Conservation (phyloP, 2,113 vertebrate species). For the Charadrius vociferus region DNA sequence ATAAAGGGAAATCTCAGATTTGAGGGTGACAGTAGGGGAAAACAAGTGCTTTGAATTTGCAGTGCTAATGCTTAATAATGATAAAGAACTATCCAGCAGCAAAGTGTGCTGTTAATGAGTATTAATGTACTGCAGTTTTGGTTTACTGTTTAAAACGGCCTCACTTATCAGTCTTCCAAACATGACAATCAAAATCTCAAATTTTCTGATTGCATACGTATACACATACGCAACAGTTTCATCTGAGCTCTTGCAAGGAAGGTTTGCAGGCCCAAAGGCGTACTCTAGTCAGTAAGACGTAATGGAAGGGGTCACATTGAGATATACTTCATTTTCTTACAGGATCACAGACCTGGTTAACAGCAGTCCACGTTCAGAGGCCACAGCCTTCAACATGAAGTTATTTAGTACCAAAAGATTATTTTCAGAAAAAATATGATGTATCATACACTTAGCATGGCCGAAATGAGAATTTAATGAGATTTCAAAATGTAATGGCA, state of each 20-base stretch:
- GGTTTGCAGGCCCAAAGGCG: background rate
- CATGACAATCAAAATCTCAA: background rate
- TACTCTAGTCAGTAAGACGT: background rate
- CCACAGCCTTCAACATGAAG: background rate
- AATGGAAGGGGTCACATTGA: background rate
- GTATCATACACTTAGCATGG: background rate
- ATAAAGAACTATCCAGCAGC: background rate
- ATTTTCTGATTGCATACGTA: background rate
- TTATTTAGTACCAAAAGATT: background rate
- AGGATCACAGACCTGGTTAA: background rate
- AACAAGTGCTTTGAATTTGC: background rate
- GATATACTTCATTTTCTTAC: background rate
- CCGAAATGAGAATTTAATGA: background rate
- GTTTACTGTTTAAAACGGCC: background rate
- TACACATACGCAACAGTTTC: background rate
- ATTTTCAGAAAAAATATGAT: background rate
- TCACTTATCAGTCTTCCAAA: background rate
- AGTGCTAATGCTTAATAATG: background rate
- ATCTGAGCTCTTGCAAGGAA: background rate
- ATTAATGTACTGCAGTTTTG: background rate
- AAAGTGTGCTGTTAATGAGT: background rate
- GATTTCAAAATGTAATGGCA: background rate
- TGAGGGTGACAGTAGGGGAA: background rate
- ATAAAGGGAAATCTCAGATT: background rate
- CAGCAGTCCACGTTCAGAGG: background rate